Conservation (phyloP, 2,888 invertebrate genomes). For the Clivina fossor region DNA sequence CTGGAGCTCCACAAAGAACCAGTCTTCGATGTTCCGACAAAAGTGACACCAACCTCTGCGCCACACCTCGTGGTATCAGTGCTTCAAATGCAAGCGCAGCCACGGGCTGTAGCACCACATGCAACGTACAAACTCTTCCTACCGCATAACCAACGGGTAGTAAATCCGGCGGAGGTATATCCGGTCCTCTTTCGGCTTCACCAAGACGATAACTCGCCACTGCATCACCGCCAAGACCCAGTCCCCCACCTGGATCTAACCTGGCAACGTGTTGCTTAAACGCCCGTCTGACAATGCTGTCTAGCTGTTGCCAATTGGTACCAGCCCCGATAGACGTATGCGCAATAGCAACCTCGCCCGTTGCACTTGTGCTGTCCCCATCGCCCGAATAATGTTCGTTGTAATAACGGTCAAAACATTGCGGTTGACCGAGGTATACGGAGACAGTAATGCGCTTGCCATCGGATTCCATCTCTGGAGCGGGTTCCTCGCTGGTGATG, state of each 20-base stretch:
- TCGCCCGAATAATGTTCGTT: constrained; percentile 51
- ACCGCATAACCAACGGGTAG: constrained; percentile 92
- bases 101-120: constrained; percentile 86
- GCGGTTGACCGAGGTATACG: constrained; percentile 83
- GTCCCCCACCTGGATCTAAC: constrained; percentile 88
- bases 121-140: constrained; percentile 81
- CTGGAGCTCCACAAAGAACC: constrained; percentile 91
- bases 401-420: constrained; percentile 63
- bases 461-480: constrained; percentile 59
- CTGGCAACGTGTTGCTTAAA: constrained; percentile 93
- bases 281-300: constrained; percentile 85
- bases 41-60: constrained; percentile 78
- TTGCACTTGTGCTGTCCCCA: constrained; percentile 50
- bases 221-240: constrained; percentile 78
- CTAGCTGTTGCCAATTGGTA: constrained; percentile 93
- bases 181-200: constrained; percentile 79
- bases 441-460: constrained; percentile 87
- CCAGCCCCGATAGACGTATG: constrained; percentile 88
- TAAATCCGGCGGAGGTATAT: constrained; percentile 82
- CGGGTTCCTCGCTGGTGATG: constrained; percentile 49
- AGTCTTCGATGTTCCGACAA: constrained; percentile 90
- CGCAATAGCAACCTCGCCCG: constrained; percentile 77
- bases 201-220: constrained; percentile 93
- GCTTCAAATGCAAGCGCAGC: constrained; percentile 92
- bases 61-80: constrained; percentile 92